Conservation (phyloP, 2,797 vertebrate species). For the Botia almorhae region DNA sequence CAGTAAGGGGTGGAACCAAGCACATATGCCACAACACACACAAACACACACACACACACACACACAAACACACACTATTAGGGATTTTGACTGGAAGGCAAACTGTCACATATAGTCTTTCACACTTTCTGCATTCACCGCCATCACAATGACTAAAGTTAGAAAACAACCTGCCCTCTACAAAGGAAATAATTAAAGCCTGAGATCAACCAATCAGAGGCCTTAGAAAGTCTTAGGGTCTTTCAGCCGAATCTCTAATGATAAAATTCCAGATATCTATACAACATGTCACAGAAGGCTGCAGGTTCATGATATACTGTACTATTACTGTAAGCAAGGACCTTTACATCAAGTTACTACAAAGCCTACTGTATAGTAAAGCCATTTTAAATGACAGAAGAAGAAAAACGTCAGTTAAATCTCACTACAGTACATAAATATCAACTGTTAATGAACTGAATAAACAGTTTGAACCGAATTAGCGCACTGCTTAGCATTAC, state of each 20-base stretch:
- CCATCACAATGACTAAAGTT: neutral
- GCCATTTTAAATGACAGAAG: neutral
- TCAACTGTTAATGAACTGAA: neutral
- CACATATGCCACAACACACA: neutral
- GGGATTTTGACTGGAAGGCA: conserved; percentile 31
- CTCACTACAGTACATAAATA: neutral
- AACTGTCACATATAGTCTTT: conserved; percentile 16
- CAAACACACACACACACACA: too few relatives aligned
- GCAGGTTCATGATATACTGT: too few relatives aligned
- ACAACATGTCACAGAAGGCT: too few relatives aligned
- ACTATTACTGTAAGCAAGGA: too few relatives aligned
- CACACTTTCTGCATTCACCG: neutral
- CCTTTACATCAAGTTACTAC: too few relatives aligned
- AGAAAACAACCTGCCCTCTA: conserved; percentile 15
- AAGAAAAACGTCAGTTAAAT: neutral
- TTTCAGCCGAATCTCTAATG: neutral
- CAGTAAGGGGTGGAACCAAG: conserved; percentile 23
- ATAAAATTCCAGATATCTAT: too few relatives aligned
- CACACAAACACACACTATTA: neutral
- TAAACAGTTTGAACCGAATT: neutral
- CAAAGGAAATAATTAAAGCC: neutral
- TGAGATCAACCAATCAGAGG: neutral
- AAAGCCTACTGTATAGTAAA: neutral
- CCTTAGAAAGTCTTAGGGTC: too few relatives aligned
- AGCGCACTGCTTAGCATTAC: neutral